Evolutionary conservation across 2,888 invertebrate species (phyloP).

Genomic region (Homarus gammarus): DNA sequence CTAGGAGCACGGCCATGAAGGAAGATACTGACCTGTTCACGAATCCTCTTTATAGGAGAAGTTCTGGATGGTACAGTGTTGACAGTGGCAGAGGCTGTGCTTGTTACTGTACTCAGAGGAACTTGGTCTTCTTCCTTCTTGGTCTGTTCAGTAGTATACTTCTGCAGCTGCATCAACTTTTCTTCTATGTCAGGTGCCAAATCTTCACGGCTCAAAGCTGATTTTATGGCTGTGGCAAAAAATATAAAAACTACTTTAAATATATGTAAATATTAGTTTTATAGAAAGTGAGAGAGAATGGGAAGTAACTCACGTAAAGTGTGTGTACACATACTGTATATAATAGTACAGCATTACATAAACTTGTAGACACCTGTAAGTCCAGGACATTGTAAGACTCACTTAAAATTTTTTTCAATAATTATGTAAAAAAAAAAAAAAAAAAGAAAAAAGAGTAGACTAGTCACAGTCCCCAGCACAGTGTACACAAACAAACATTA

Average conservation of each 20-base stretch:
- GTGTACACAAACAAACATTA: too few relatives aligned
- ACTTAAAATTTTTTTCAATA: too few relatives aligned
- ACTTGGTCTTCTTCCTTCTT: constrained; percentile 74
- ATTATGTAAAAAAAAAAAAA: too few relatives aligned
- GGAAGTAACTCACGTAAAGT: too few relatives aligned
- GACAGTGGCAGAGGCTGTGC: constrained; percentile 77
- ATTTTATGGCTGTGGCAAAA: constrained; percentile 88
- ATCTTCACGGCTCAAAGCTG: constrained; percentile 92
- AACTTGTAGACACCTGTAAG: too few relatives aligned
- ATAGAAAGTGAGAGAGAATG: too few relatives aligned
- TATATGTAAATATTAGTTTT: not conserved
- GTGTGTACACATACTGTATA: too few relatives aligned
- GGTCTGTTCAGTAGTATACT: constrained; percentile 80
- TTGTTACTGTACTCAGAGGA: constrained; percentile 63
- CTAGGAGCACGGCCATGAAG: not conserved
- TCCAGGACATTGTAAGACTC: too few relatives aligned
- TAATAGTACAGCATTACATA: too few relatives aligned
- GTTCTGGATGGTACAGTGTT: constrained; percentile 76
- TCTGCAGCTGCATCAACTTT: constrained; percentile 91
- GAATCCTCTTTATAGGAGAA: constrained; percentile 26
- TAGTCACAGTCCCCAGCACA: too few relatives aligned
- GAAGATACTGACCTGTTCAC: constrained; percentile 22
- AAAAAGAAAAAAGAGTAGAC: too few relatives aligned
- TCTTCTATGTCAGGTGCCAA: constrained; percentile 95
- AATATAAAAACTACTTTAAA: not conserved